Percentiles rank a stretch among this genome's conserved stretches.
Conservation (phyloP, 2,888 invertebrate genomes). For the Thera obeliscata region DNA sequence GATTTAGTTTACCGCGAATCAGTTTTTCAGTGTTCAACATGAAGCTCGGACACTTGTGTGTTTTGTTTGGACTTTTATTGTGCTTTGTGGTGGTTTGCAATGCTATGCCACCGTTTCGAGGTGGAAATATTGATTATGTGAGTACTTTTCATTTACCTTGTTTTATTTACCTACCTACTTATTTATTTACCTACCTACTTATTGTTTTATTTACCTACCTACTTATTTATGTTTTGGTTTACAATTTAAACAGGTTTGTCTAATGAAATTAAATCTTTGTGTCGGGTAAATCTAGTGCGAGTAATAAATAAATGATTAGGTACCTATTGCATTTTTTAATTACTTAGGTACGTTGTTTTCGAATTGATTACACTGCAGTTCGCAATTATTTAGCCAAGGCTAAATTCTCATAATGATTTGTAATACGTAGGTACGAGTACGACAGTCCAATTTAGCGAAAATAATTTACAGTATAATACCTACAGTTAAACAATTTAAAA, state of each 20-base stretch:
- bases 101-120: slow-evolving; percentile 63
- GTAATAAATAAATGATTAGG: too few species aligned
- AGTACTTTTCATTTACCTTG: slow-evolving; percentile 48
- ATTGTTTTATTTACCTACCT: background rate
- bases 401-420: too few species aligned
- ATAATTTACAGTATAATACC: background rate
- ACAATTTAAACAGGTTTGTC: background rate
- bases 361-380: background rate
- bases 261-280: background rate
- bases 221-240: background rate
- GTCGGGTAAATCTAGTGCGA: too few species aligned
- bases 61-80: slow-evolving; percentile 57
- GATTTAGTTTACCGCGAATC: slow-evolving; percentile 8
- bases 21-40: slow-evolving; percentile 48
- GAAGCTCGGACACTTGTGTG: slow-evolving; percentile 56
- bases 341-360: too few species aligned
- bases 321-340: too few species aligned
- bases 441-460: background rate
- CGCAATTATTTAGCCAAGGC: background rate
- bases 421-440: too few species aligned
- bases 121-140: slow-evolving; percentile 73
- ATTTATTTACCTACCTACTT: background rate
- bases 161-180: background rate
- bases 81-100: slow-evolving; percentile 55
- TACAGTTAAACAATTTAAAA: slow-evolving; percentile 8